Base-by-base conservation (phyloP, 2,113 vertebrate genomes). In the Phrynosoma blainvillii region DNA sequence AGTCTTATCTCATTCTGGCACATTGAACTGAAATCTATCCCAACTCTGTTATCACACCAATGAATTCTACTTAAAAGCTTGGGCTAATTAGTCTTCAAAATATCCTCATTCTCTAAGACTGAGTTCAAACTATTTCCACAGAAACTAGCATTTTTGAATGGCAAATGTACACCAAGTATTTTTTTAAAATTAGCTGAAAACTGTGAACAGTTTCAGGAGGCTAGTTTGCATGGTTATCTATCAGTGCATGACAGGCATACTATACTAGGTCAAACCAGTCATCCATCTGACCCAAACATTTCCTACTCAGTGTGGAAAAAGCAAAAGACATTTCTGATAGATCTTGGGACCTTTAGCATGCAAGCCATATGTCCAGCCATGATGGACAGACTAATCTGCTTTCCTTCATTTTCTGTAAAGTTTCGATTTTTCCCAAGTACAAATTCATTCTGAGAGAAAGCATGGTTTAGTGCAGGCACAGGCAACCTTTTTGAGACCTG, bases 101-200 rank as follows among this genome's bases (percentile, higher is more conserved):
- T 54, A 82, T 32, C 70, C 32, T 16, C 36, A 13, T 65, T 81
- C 78, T 90, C 77, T 47, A 74, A 79, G 75, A 8, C 5, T 84
- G 62, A 13, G 77, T 90, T 82, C 62, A 66, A n/a, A 59, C 3
- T 4, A 89, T 75, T 56, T 85, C 92, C 80, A 59, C 0, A 82
- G 92, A 83, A 93, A 90, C 87, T 79, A 65, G 1, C 52, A 27
- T 40, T 86, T 62, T 81, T 56, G 6, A 0, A 0, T 2, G 25
- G n/a, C 66, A 75, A 23, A 0, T 68, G 16, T 42, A 5, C 2
- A 36, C 0, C 0, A 4, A 0, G 56, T 12, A 66, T 20, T 0
- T 0, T 65, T 70, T 59, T 88, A 77, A 66, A 68, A 40, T 88
- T 88, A 52, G 76, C 40, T 42, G 74, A 30, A 90, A 90, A 21